Conservation (phyloP, 2,113 vertebrate genomes). For the Campylomormyrus tamandua region DNA sequence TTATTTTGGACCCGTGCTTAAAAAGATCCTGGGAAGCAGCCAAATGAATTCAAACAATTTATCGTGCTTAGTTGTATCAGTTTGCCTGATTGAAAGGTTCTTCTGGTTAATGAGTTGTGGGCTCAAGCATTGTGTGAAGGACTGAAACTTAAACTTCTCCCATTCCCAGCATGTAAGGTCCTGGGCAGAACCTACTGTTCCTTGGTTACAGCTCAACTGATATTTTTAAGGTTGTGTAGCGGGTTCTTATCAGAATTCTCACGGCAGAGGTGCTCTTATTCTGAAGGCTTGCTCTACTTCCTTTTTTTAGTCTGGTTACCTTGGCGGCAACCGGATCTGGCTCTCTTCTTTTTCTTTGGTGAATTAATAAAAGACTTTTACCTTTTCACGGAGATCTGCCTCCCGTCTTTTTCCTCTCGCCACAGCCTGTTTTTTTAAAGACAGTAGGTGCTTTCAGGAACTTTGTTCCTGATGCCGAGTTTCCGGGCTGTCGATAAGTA, state of each 20-base stretch:
- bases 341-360: too few species aligned
- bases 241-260: too few species aligned
- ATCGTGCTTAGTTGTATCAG: not conserved
- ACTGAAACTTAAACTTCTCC: not conserved
- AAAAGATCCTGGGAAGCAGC: not conserved
- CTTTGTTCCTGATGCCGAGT: not conserved
- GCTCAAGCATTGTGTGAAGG: not conserved
- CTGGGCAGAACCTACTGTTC: not conserved
- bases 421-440: not conserved
- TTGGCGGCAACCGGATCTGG: too few species aligned
- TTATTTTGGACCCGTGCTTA: not conserved
- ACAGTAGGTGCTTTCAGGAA: not conserved
- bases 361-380: too few species aligned
- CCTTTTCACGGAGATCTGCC: too few species aligned
- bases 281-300: too few species aligned
- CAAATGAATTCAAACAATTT: not conserved
- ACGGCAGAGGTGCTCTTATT: too few species aligned
- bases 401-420: too few species aligned
- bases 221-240: not conserved
- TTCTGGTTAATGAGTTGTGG: not conserved
- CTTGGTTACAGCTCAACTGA: not conserved
- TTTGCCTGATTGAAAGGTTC: not conserved
- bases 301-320: too few species aligned
- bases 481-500: not conserved
- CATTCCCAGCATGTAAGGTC: not conserved